Conservation (phyloP, 2,888 invertebrate genomes). For the Ornithoptera priamus region DNA sequence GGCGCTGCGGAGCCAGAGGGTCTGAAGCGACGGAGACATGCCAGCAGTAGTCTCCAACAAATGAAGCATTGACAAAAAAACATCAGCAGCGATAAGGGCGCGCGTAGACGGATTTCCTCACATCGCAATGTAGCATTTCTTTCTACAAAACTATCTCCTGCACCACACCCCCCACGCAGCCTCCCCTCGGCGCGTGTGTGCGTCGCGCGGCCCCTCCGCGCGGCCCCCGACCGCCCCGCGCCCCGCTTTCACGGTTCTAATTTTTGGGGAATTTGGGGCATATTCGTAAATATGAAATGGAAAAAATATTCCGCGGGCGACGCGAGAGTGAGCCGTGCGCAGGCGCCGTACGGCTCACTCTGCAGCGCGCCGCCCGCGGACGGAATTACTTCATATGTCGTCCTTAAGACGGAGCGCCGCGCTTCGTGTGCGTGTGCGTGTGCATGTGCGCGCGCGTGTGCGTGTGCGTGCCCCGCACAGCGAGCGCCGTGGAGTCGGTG, state of each 20-base stretch:
- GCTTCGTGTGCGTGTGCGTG: slow-evolving; percentile 78
- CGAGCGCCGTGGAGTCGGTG: slow-evolving; percentile 46
- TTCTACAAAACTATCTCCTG: slow-evolving; percentile 77
- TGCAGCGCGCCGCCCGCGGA: slow-evolving; percentile 52
- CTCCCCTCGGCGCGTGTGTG: slow-evolving; percentile 47
- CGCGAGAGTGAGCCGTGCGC: slow-evolving; percentile 50
- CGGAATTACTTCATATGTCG: slow-evolving; percentile 78
- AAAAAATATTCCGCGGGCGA: slow-evolving; percentile 75
- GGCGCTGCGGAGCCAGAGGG: no score
- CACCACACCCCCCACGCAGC: slow-evolving; percentile 45
- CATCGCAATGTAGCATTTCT: slow-evolving; percentile 57
- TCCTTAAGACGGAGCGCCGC: slow-evolving; percentile 80
- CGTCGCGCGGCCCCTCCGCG: slow-evolving; percentile 57
- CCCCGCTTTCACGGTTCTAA: slow-evolving; percentile 80
- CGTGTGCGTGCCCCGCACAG: slow-evolving; percentile 74
- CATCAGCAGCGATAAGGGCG: slow-evolving; percentile 43
- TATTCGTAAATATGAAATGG: slow-evolving; percentile 82
- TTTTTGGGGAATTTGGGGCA: slow-evolving; percentile 81
- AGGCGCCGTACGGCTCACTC: slow-evolving; percentile 45
- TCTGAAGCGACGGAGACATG: no score
- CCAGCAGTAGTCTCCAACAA: no score
- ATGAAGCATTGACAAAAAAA: slow-evolving; percentile 15
- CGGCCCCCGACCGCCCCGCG: slow-evolving; percentile 40
- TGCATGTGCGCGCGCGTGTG: slow-evolving; percentile 47
- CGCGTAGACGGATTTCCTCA: slow-evolving; percentile 50